Percentiles rank a stretch among this genome's conserved stretches.
Conservation (phyloP, 2,888 invertebrate species). For the Temnothorax ravouxi region DNA sequence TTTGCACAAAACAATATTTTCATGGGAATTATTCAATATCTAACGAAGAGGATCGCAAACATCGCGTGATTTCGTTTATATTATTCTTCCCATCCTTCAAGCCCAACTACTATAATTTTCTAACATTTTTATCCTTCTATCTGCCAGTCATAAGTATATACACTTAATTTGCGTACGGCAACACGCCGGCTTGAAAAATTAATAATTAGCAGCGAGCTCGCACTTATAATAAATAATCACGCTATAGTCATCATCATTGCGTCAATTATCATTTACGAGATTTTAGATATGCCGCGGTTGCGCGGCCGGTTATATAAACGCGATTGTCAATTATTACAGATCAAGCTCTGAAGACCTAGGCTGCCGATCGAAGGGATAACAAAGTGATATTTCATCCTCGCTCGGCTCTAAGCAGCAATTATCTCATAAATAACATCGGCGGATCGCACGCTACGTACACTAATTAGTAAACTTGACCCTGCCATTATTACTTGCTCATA, state of each 20-base stretch:
- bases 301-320: conserved; percentile 22
- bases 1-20: not conserved
- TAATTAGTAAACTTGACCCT: conserved; percentile 54
- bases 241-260: conserved; percentile 21
- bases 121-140: conserved; percentile 29
- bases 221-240: conserved; percentile 26
- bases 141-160: not conserved
- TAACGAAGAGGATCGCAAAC: not conserved
- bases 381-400: conserved; percentile 32
- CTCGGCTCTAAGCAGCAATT: conserved; percentile 30
- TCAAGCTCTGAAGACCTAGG: conserved; percentile 11
- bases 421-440: conserved; percentile 48
- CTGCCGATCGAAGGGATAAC: conserved; percentile 22
- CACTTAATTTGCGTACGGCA: conserved; percentile 29
- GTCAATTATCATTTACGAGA: conserved; percentile 17
- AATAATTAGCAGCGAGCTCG: conserved; percentile 24
- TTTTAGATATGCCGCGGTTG: conserved; percentile 23
- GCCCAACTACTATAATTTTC: not conserved
- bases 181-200: conserved; percentile 11
- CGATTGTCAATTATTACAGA: conserved; percentile 49
- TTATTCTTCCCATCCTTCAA: conserved; percentile 18
- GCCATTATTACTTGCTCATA: conserved; percentile 18
- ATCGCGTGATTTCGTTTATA: not conserved
- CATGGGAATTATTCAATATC: not conserved
- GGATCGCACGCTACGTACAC: conserved; percentile 3